Evolutionary conservation across 1,140 invertebrate genomes (phyloP), one percentile per base, ranked within the genome.

Genomic region (Rhagoletis zephyria): DNA sequence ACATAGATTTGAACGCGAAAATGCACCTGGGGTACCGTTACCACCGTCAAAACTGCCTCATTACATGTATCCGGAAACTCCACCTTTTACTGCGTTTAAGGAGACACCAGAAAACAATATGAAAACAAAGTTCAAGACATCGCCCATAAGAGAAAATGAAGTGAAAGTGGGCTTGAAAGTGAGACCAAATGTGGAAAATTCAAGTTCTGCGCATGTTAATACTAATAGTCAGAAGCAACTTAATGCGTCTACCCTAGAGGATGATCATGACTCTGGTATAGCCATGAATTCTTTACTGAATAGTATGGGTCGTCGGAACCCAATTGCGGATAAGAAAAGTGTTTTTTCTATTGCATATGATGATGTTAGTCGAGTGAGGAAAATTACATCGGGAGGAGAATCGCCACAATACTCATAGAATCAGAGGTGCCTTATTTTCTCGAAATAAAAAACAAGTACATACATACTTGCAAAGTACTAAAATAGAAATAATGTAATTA

Each of bases 281-380:
- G 95, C 95, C 0, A 95, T 96, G 93, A 95, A 95, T 48, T 94
- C 95, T 0, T 91, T 95, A 81, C 93, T 94, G 60, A 89, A 94
- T 87, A 93, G 95, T 92, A 93, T 94, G 90, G 89, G 93, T 88
- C 93, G 95, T 89, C 92, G 95, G 89, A 94, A 96, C 90, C 95
- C 96, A 74, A 95, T 97, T 88, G 95, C 97, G 42, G 97, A 98
- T 90, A 98, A 98, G 93, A 98, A 98, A 90, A 98, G 97, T 91
- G 95, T 98, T n/a, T 98, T 98, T 90, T 97, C 97, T 1, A 98
- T 98, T 89, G 97, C 97, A 2, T 98, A 98, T 90, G 97, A 97
- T 90, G 97, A 97, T 90, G 96, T 98, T 45, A 93, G 90, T 74
- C 90, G 91, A 51, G 91, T 93, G 1, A 92, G 92, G 87, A 92